phyloP scores from a whole-genome alignment of 2,888 invertebrate genomes.

The Zelleria hepariella region DNA sequence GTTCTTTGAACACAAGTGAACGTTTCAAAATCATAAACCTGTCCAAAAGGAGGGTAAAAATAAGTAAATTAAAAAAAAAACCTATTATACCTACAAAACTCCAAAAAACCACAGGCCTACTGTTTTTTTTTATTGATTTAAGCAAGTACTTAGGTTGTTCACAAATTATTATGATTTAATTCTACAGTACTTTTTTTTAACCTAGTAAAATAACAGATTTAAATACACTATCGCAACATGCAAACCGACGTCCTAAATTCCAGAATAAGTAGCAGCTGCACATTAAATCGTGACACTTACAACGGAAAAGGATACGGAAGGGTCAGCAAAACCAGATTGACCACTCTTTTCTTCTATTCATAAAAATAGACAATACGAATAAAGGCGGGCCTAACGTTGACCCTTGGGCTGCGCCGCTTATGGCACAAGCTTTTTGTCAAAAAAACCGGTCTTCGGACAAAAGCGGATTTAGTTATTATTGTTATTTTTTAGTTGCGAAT shows the following conservation, averaged over 20 bases:
- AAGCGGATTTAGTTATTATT: slow-evolving; percentile 49
- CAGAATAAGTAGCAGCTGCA: slow-evolving; percentile 49
- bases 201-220: not conserved
- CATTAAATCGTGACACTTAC: slow-evolving; percentile 31
- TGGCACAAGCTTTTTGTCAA: slow-evolving; percentile 21
- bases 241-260: not conserved
- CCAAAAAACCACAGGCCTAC: too few species aligned
- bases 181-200: too few species aligned
- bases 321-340: slow-evolving; percentile 67
- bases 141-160: too few species aligned
- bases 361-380: slow-evolving; percentile 56
- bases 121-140: too few species aligned
- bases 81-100: too few species aligned
- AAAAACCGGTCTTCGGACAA: slow-evolving; percentile 49
- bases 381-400: slow-evolving; percentile 42
- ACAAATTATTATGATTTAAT: too few species aligned
- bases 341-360: slow-evolving; percentile 45
- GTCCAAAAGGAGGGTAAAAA: too few species aligned
- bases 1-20: too few species aligned
- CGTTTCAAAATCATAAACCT: too few species aligned
- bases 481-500: slow-evolving; percentile 15
- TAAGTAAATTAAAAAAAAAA: too few species aligned
- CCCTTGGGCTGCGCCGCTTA: slow-evolving; percentile 58
- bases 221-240: not conserved
- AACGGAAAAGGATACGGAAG: slow-evolving; percentile 58